A percentile compares a stretch with the other conserved stretches of the same genome.
phyloP scores from a whole-genome alignment of 2,888 invertebrate genomes.

The Xanthorhoe spadicearia region DNA sequence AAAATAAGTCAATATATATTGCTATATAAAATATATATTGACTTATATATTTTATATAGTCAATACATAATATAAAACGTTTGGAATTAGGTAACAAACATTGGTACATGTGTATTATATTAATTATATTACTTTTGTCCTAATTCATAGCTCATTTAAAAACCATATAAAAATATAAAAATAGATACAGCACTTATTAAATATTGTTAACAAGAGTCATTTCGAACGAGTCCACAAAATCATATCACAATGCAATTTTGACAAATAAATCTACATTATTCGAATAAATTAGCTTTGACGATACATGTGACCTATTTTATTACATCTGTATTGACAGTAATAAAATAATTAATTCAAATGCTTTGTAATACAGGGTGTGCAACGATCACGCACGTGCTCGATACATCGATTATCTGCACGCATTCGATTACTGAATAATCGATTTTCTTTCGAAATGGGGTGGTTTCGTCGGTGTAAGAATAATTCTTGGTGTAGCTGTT shows the following conservation, averaged over 20 bases:
- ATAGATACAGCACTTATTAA: not conserved
- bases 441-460: constrained; percentile 47
- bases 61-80: too few species aligned
- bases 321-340: constrained; percentile 43
- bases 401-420: constrained; percentile 68
- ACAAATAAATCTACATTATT: not conserved
- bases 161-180: not conserved
- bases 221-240: not conserved
- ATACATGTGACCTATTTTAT: constrained; percentile 29
- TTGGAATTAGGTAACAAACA: too few species aligned
- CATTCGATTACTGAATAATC: constrained; percentile 57
- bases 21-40: too few species aligned
- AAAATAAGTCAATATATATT: too few species aligned
- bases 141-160: not conserved
- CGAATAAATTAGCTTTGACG: constrained; percentile 2
- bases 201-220: not conserved
- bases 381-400: constrained; percentile 58
- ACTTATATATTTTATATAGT: too few species aligned
- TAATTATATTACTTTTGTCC: too few species aligned
- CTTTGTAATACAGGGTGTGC: constrained; percentile 41
- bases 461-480: constrained; percentile 10
- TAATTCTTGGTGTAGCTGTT: not conserved
- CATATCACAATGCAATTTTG: not conserved
- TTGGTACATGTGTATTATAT: too few species aligned
- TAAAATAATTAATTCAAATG: constrained; percentile 59